Conservation (phyloP, 1,140 invertebrate species). For the Lasioglossum albipes region DNA sequence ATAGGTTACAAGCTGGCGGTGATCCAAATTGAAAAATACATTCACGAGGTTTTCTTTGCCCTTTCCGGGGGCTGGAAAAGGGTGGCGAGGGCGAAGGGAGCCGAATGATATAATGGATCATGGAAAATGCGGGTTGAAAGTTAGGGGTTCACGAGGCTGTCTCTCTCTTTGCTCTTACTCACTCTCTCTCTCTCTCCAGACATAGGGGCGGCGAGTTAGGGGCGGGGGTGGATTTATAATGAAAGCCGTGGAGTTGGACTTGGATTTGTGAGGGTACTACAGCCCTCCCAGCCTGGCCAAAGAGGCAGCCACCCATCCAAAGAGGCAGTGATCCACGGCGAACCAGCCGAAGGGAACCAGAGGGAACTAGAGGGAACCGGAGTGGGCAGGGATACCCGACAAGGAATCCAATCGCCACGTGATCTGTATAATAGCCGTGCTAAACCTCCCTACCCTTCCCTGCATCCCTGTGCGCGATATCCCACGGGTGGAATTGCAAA, state of each 20-base stretch:
- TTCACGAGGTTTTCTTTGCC: slow-evolving; percentile 66
- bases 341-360: slow-evolving; percentile 42
- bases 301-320: slow-evolving; percentile 40
- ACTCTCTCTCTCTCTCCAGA: not conserved
- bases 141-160: slow-evolving; percentile 71
- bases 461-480: slow-evolving; percentile 45
- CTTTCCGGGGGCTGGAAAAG: slow-evolving; percentile 20
- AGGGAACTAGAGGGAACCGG: too few species aligned
- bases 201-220: slow-evolving; percentile 27
- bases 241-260: slow-evolving; percentile 78
- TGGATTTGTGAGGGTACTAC: slow-evolving; percentile 76
- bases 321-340: slow-evolving; percentile 51
- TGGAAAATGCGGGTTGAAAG: slow-evolving; percentile 76
- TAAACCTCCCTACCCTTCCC: slow-evolving; percentile 67
- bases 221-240: slow-evolving; percentile 78
- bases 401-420: slow-evolving; percentile 78
- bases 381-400: slow-evolving; percentile 46
- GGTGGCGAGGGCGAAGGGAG: slow-evolving; percentile 33
- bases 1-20: slow-evolving; percentile 50
- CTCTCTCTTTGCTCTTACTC: not conserved
- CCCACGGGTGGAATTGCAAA: slow-evolving; percentile 73
- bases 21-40: slow-evolving; percentile 72
- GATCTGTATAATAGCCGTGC: slow-evolving; percentile 77
- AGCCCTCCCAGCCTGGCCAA: slow-evolving; percentile 55
- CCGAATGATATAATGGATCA: slow-evolving; percentile 76